Conservation (phyloP, 2,888 invertebrate species). For the Eustalomyia histrio region DNA sequence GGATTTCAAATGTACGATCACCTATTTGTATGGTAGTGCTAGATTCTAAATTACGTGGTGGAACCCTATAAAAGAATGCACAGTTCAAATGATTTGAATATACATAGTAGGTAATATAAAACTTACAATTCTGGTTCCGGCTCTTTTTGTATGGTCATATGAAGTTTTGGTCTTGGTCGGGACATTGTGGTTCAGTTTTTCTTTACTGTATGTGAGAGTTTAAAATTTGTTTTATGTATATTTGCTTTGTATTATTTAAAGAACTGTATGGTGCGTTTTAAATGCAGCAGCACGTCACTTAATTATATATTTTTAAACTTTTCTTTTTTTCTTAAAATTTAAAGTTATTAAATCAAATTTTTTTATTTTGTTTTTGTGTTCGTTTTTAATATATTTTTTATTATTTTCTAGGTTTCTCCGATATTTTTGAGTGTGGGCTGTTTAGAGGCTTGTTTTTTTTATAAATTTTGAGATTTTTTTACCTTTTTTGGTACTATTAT, state of each 20-base stretch:
- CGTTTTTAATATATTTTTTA: constrained; percentile 13
- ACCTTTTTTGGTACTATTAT: constrained; percentile 47
- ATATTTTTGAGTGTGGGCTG: constrained; percentile 43
- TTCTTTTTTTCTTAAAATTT: constrained; percentile 6
- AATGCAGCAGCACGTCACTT: constrained; percentile 35
- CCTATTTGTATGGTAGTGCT: constrained; percentile 93
- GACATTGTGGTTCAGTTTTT: constrained; percentile 68
- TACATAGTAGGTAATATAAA: not conserved
- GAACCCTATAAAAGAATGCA: constrained; percentile 77
- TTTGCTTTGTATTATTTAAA: constrained; percentile 13
- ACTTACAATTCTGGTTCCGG: constrained; percentile 73
- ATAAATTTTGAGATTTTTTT: constrained; percentile 35
- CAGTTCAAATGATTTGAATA: not conserved
- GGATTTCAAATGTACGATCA: constrained; percentile 91
- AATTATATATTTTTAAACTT: not conserved
- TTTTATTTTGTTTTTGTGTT: constrained; percentile 3
- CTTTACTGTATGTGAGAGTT: constrained; percentile 16
- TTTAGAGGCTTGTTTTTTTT: constrained; percentile 30
- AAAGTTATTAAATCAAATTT: not conserved
- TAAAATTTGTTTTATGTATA: constrained; percentile 14
- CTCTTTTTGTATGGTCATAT: constrained; percentile 80
- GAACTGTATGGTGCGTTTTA: constrained; percentile 9
- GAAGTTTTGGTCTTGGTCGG: constrained; percentile 77
- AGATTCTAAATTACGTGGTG: constrained; percentile 92
- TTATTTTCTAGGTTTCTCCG: not conserved